These are phyloP conservation scores for Drosophila baimaii DNA, from an alignment of 1,140 invertebrate genomes.

Conservation along the genomic window DNA sequence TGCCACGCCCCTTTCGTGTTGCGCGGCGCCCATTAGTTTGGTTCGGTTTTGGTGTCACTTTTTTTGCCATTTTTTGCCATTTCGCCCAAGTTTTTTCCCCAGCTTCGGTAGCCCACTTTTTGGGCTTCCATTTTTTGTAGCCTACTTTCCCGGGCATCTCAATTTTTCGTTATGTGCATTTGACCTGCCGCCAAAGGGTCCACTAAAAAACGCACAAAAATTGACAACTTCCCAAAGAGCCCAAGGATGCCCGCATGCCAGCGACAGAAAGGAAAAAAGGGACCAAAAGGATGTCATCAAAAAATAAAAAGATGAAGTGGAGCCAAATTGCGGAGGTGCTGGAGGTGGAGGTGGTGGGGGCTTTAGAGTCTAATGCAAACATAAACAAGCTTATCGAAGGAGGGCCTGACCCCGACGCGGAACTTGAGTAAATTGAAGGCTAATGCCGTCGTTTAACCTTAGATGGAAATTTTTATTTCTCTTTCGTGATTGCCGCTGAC, in stretches of 20 bases:
- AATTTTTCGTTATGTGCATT: constrained; percentile 52
- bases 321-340: neutral
- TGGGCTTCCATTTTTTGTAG: constrained; percentile 40
- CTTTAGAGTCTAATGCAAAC: constrained; percentile 62
- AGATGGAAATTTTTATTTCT: constrained; percentile 51
- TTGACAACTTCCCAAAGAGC: constrained; percentile 59
- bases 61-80: neutral
- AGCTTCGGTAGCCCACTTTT: constrained; percentile 25
- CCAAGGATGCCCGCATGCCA: constrained; percentile 21
- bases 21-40: constrained; percentile 21
- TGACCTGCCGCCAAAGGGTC: constrained; percentile 62
- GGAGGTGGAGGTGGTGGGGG: neutral
- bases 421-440: constrained; percentile 64
- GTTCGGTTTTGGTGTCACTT: constrained; percentile 13
- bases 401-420: constrained; percentile 13
- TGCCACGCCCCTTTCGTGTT: constrained; percentile 34
- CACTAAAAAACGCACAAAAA: constrained; percentile 48
- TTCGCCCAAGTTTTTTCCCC: neutral
- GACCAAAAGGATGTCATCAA: constrained; percentile 54
- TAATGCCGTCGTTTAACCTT: constrained; percentile 66
- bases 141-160: constrained; percentile 49
- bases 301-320: constrained; percentile 40
- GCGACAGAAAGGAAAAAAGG: constrained; percentile 22
- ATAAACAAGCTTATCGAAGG: constrained; percentile 77
- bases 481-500: constrained; percentile 58